Evolutionary conservation across 2,888 invertebrate genomes (phyloP), one percentile per base, ranked within the genome.

Genomic region (Orthosia gothica): DNA sequence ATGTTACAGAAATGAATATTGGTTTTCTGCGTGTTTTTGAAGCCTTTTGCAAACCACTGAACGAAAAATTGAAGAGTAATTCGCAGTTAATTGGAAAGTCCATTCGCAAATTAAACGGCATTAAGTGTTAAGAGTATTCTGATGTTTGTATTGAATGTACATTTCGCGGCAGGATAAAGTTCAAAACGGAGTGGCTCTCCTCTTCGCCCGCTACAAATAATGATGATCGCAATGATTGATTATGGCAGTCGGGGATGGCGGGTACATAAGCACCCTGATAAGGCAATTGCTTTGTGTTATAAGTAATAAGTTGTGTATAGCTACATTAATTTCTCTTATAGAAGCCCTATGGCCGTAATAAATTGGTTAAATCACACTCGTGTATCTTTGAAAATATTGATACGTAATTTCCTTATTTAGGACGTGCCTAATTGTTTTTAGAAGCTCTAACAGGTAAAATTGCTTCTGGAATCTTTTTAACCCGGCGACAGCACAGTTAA

Each of bases 131-230:
- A 1, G 5, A 54, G 47, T 47, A 45, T 3, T 20, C 9, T 20
- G 13, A n/a, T 47, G 20, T 76, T 54, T 65, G 57, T 66, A 52
- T 77, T 61, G n/a, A 61, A 47, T 62, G 50, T 54, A 45, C 18
- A 50, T 40, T 72, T 54, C 15, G 18, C 50, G 20, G 20, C 45
- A 54, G 11, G 13, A 47, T 64, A 76, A n/a, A 15, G n/a, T 40
- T 61, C 23, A 23, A 65, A 66, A 57, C 62, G 18, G 26, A 72
- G 65, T 62, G 47, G 32, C 50, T 26, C 16, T 66, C 45, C 47
- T 62, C 18, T 40, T 57, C 52, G 50, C 50, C 62, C 23, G 64
- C 76, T 77, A 57, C 77, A 73, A 72, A 73, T 57, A 77, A 77
- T 62, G 62, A 52, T 47, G 55, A 72, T 62, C 45, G 55, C 5